Evolutionary conservation across 2,797 vertebrate species (phyloP), one percentile per base, ranked within the genome.

Genomic region (Trachops cirrhosus): DNA sequence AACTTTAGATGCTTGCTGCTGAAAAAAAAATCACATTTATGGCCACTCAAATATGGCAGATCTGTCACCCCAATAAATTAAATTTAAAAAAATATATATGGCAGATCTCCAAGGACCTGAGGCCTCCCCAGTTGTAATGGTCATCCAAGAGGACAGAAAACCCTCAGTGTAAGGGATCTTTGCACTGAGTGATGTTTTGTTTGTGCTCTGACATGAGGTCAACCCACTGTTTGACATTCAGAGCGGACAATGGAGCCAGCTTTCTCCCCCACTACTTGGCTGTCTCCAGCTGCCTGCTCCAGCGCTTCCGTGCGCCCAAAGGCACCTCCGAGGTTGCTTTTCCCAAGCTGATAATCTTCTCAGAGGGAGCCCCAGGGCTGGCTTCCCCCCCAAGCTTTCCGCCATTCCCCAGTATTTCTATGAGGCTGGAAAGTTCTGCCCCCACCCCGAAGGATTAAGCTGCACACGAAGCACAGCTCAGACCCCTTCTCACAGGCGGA

Each of bases 1-100:
- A 92, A 99, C 99, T 98, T 99, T 99, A 93, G 99, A 98, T 96
- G 98, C 98, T 98, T 99, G 99, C 97, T 99, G 99, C 98, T 99
- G 98, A 97, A 68, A 57, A 57, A 84, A 22, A 94, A 92, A 91
- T 68, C 75, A 93, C 59, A 79, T 15, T 59, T 93, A 77, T 92
- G 32, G 50, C 29, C 5, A 94, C 85, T 87, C 5, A 1, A 70
- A 39, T 54, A 78, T 14, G 46, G 59, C 11, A 87, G 54, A 54
- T 91, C 64, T 88, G n/a, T 68, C n/a, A 21, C 64, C 64, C n/a
- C n/a, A 68, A 21, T 21, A 21, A 37, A 37, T 37, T 68, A 19
- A 68, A 67, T 67, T 19, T 32, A 19, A 67, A 68, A 68, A 67
- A 6, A 18, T 29, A 18, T 18, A 52, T 59, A 70, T 32, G 52